These are phyloP conservation scores for Xylocopa sonorina DNA, from an alignment of 1,140 invertebrate species.

Conservation along the genomic window DNA sequence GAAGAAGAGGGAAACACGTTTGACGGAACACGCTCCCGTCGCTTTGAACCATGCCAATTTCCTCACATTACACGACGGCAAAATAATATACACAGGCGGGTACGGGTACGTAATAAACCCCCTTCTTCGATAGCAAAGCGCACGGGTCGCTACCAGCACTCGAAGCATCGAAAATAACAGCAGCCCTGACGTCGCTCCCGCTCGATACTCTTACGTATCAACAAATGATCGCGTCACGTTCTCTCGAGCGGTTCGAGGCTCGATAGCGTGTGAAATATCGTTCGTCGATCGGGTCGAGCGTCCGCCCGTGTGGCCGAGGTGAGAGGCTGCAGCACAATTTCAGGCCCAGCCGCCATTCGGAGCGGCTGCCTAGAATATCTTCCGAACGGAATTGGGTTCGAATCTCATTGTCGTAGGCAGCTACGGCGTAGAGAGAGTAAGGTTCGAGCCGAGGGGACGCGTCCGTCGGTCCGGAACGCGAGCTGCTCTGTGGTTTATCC, in stretches of 20 bases:
- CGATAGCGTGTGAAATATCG: background rate
- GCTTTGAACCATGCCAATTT: background rate
- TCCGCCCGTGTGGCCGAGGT: too few species aligned
- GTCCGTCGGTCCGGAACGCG: slow-evolving; percentile 57
- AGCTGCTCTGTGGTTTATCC: slow-evolving; percentile 67
- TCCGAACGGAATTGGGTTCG: slow-evolving; percentile 16
- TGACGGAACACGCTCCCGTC: background rate
- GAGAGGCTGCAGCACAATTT: background rate
- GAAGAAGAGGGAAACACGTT: too few species aligned
- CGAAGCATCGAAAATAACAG: background rate
- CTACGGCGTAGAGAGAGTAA: background rate
- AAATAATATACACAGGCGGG: too few species aligned
- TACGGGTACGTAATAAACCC: background rate
- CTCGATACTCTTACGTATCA: background rate
- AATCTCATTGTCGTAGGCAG: slow-evolving; percentile 22
- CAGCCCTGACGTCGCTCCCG: too few species aligned
- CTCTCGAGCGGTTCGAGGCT: background rate
- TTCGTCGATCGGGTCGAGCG: background rate
- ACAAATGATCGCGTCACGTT: background rate
- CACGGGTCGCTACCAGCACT: background rate
- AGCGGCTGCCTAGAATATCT: background rate
- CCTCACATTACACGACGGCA: background rate
- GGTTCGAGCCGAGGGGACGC: background rate
- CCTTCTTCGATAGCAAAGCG: background rate
- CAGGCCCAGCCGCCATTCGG: background rate